Evolutionary conservation across 1,140 invertebrate species (phyloP).

Genomic region (Rhagoletis pomonella): DNA sequence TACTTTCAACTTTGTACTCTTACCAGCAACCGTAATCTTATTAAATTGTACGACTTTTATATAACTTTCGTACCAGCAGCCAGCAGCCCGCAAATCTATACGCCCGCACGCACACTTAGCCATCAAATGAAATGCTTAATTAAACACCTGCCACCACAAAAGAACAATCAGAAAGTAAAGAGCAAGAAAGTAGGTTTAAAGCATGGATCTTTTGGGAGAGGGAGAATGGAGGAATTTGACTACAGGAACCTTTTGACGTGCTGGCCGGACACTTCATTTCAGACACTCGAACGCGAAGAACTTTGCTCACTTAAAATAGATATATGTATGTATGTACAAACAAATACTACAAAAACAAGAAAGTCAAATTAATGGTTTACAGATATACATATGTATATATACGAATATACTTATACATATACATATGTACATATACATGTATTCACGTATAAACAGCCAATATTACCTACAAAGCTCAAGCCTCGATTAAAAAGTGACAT

Average conservation of each 20-base stretch:
- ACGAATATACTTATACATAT: neutral
- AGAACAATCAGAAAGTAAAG: neutral
- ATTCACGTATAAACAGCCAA: no score
- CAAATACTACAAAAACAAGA: neutral
- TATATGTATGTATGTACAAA: neutral
- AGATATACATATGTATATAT: neutral
- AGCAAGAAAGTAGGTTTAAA: neutral
- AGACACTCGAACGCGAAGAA: neutral
- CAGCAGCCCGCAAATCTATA: no score
- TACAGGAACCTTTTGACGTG: neutral
- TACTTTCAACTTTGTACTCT: neutral
- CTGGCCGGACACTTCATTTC: neutral
- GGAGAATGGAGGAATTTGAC: neutral
- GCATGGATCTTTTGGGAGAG: neutral
- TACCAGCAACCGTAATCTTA: neutral
- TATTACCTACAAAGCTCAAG: no score
- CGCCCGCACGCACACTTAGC: neutral
- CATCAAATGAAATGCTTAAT: neutral
- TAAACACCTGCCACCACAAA: slow-evolving; percentile 10
- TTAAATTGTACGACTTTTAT: neutral
- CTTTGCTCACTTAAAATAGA: neutral
- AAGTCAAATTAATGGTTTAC: neutral
- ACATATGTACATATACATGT: neutral
- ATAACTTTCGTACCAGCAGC: neutral
- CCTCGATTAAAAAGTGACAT: no score